These are phyloP conservation scores for Tenebrosternarchus preto DNA, from an alignment of 2,113 vertebrate species.

Conservation along the genomic window DNA sequence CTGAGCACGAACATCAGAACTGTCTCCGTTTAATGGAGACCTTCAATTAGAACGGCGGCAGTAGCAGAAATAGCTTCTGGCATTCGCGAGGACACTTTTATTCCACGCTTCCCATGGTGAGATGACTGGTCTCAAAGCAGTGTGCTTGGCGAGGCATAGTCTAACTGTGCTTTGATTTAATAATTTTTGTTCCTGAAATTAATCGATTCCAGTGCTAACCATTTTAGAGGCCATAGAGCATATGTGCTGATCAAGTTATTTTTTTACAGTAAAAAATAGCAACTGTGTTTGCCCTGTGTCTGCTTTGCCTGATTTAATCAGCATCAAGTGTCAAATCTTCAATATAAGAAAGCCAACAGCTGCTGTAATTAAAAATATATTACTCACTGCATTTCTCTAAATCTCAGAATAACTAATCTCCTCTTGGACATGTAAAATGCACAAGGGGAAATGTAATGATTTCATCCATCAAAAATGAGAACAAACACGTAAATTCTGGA, in stretches of 20 bases:
- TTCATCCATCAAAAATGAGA: conserved; percentile 72
- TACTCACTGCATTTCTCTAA: conserved; percentile 72
- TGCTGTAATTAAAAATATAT: conserved; percentile 81
- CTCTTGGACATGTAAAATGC: conserved; percentile 71
- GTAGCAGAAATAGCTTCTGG: conserved; percentile 49
- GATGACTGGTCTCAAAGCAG: conserved; percentile 9
- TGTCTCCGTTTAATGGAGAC: conserved; percentile 51
- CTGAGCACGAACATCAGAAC: conserved; percentile 44
- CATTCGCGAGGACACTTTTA: conserved; percentile 62
- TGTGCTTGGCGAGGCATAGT: not conserved
- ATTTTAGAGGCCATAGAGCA: not conserved
- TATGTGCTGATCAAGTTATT: not conserved
- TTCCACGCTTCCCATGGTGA: conserved; percentile 51
- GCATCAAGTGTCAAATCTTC: conserved; percentile 68
- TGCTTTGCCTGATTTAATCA: conserved; percentile 69
- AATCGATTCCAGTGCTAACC: not conserved
- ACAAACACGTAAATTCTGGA: conserved; percentile 63
- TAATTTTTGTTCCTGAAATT: not conserved
- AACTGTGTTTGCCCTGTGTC: conserved; percentile 48
- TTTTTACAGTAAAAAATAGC: conserved; percentile 17
- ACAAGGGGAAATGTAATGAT: conserved; percentile 76
- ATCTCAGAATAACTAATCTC: conserved; percentile 76
- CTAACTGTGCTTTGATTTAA: not conserved
- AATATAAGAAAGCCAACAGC: conserved; percentile 74
- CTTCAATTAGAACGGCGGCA: conserved; percentile 53